Base-by-base conservation (phyloP, 1,140 invertebrate species). In the Aphelinus atriplicis region DNA sequence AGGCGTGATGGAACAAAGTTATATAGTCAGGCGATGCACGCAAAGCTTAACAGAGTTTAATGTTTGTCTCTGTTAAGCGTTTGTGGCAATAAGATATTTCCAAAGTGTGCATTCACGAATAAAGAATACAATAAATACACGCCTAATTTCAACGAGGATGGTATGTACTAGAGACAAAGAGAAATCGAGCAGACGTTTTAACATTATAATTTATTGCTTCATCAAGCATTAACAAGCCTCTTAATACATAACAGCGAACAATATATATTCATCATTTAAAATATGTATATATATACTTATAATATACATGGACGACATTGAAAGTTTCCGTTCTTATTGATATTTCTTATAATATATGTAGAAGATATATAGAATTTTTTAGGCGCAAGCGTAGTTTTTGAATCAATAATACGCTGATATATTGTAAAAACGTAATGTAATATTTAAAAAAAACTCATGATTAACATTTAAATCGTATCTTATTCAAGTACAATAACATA, bases 201-300 rank as follows among this genome's bases (percentile, higher is more conserved):
- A 75, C 67, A 60, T 70, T 70, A 65, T 45, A 64, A 65, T 75
- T 75, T 75, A 75, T 75, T 75, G 62, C 73, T 75, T 75, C n/a
- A 42, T 51, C 9, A 56, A 69, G 66, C 66, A 58, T 69, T 55
- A 75, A 71, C 73, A 75, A 75, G 68, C 73, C 53, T 71, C 42
- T 71, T 26, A 26, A 26, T 63, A 75, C 47, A 75, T 71, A 71
- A 75, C 73, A 53, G 61, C 66, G 51, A 10, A 71, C 48, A 53
- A 53, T 6, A 53, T 53, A 53, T 42, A 55, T 75, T 62, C 45
- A 64, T 64, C 58, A 75, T 64, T 69, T 70, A 71, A 48, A 65
- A 58, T 67, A 67, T 57, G 6, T 57, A 5, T 67, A 58, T 66
- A 51, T 65, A 55, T 60, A 53, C 51, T 67, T 67, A 45, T 68